Evolutionary conservation across 2,113 vertebrate species (phyloP).

Genomic region (Eudyptes chrysolophus): DNA sequence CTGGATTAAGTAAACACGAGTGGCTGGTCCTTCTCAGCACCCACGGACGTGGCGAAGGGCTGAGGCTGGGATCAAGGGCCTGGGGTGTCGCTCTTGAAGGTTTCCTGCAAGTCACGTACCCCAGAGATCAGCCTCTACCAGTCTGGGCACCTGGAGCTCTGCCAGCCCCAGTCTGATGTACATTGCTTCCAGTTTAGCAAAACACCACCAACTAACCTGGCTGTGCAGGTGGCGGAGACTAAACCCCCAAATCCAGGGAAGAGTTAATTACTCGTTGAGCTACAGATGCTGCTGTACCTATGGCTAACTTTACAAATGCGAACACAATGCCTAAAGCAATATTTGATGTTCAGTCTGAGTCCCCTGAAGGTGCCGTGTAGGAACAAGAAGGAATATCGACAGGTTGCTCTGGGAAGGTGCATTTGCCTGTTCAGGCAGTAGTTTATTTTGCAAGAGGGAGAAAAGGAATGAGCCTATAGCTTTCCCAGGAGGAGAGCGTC

Average conservation of each 20-base stretch:
- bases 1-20: background rate
- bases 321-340: background rate
- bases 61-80: background rate
- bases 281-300: too few species aligned
- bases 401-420: background rate
- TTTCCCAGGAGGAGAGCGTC: background rate
- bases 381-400: background rate
- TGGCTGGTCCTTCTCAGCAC: background rate
- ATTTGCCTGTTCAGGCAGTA: background rate
- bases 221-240: background rate
- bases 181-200: background rate
- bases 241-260: background rate
- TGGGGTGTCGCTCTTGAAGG: too few species aligned
- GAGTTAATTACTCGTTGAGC: background rate
- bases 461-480: background rate
- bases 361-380: background rate
- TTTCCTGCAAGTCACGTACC: background rate
- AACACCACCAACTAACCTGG: background rate
- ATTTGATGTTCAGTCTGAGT: background rate
- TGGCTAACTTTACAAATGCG: background rate
- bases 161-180: background rate
- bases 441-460: background rate
- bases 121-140: background rate
- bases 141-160: background rate
- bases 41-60: fast-evolving